Percentiles rank a stretch among this genome's conserved stretches.
These are phyloP conservation scores for Protodeltote pygarga DNA, from an alignment of 2,888 invertebrate species.

Conservation along the genomic window DNA sequence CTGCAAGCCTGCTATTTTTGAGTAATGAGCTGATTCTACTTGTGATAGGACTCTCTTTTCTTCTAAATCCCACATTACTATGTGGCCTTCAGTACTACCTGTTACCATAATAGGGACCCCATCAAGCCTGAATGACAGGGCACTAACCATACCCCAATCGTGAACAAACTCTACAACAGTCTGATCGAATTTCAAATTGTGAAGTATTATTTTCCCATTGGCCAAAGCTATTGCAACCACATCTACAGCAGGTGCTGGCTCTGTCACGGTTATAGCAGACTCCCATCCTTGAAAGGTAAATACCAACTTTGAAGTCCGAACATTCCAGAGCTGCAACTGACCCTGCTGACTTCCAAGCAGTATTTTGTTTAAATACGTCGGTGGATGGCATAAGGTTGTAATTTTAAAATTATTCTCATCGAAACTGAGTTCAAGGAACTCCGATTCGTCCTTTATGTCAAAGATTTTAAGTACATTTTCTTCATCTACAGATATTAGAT, in stretches of 20 bases:
- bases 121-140: slow-evolving; percentile 95
- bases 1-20: slow-evolving; percentile 91
- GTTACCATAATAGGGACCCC: slow-evolving; percentile 95
- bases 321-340: slow-evolving; percentile 95
- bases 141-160: slow-evolving; percentile 96
- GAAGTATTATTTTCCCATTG: slow-evolving; percentile 93
- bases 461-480: slow-evolving; percentile 92
- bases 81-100: slow-evolving; percentile 93
- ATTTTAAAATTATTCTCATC: slow-evolving; percentile 91
- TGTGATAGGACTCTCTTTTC: slow-evolving; percentile 93
- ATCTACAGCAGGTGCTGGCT: slow-evolving; percentile 97
- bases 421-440: slow-evolving; percentile 90
- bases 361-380: slow-evolving; percentile 97
- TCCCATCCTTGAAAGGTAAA: slow-evolving; percentile 93
- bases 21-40: slow-evolving; percentile 92
- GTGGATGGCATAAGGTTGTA: slow-evolving; percentile 95
- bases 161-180: slow-evolving; percentile 94
- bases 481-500: slow-evolving; percentile 94
- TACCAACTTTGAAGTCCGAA: slow-evolving; percentile 91
- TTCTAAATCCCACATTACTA: slow-evolving; percentile 98
- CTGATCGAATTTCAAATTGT: slow-evolving; percentile 95
- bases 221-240: slow-evolving; percentile 95
- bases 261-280: slow-evolving; percentile 90
- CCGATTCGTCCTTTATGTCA: slow-evolving; percentile 92
- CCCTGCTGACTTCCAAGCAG: slow-evolving; percentile 95